Percentiles rank a stretch among this genome's conserved stretches.
phyloP scores from a whole-genome alignment of 2,888 invertebrate genomes.

The Linnaemya vulpina region DNA sequence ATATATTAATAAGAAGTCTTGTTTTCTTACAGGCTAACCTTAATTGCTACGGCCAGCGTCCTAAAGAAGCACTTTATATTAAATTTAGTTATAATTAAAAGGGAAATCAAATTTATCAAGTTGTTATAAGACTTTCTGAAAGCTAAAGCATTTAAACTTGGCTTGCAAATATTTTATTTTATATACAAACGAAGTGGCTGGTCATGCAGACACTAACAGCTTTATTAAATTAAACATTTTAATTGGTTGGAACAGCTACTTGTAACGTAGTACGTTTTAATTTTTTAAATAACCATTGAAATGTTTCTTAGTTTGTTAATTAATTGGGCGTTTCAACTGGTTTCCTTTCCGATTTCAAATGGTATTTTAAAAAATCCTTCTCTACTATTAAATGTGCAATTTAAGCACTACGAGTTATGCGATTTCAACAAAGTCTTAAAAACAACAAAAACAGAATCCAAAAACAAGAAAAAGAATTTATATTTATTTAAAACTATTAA shows the following conservation, averaged over 20 bases:
- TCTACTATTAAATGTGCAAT: conserved; percentile 3
- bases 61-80: too few relatives aligned
- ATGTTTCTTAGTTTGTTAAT: conserved; percentile 40
- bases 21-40: too few relatives aligned
- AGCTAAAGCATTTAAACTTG: background rate
- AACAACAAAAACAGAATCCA: conserved; percentile 12
- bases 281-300: conserved; percentile 39
- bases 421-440: background rate
- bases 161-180: background rate
- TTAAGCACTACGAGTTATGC: background rate
- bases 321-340: conserved; percentile 52
- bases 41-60: too few relatives aligned
- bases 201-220: background rate
- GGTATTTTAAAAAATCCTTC: conserved; percentile 34
- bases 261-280: background rate
- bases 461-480: conserved; percentile 29
- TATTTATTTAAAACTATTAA: conserved; percentile 44
- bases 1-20: too few relatives aligned
- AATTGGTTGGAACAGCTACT: conserved; percentile 4
- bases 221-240: conserved; percentile 7
- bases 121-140: too few relatives aligned
- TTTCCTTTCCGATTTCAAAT: conserved; percentile 36
- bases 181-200: background rate
- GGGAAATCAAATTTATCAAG: too few relatives aligned
- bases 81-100: too few relatives aligned